A percentile compares a stretch with the other conserved stretches of the same genome.
phyloP scores from a whole-genome alignment of 2,797 vertebrate genomes.

The Melopsittacus undulatus region DNA sequence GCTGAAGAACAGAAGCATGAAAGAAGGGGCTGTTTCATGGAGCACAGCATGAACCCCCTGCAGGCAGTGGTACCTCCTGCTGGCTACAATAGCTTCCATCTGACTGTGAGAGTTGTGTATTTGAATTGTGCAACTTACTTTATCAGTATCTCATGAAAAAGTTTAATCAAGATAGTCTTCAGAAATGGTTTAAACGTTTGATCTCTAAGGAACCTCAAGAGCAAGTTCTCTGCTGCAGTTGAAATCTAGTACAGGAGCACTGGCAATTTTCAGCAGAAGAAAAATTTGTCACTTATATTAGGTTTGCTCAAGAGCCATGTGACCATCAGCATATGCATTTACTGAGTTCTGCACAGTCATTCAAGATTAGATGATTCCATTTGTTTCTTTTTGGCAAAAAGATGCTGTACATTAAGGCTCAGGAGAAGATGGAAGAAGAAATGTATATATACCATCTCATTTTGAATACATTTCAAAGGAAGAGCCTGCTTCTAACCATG shows the following conservation, averaged over 20 bases:
- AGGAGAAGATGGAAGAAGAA: not conserved
- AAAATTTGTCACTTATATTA: not conserved
- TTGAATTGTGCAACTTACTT: not conserved
- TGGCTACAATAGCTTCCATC: not conserved
- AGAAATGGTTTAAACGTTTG: not conserved
- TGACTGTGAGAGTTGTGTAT: not conserved
- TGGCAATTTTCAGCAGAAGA: not conserved
- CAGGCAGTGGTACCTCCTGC: not conserved
- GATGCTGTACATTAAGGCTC: not conserved
- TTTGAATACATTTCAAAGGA: constrained; percentile 5
- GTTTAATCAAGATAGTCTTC: not conserved
- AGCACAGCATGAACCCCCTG: not conserved
- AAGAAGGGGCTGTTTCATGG: not conserved
- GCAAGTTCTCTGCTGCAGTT: not conserved
- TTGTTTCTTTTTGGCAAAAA: not conserved
- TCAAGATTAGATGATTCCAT: not conserved
- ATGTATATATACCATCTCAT: not conserved
- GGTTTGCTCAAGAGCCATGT: not conserved
- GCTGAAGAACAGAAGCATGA: not conserved
- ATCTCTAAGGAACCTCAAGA: not conserved
- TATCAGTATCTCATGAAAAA: not conserved
- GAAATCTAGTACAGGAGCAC: not conserved
- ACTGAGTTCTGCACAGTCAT: not conserved
- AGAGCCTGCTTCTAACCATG: not conserved
- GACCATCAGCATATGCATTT: not conserved